A percentile compares a stretch with the other conserved stretches of the same genome.
Conservation (phyloP, 2,888 invertebrate genomes). For the Gymnocheta viridis region DNA sequence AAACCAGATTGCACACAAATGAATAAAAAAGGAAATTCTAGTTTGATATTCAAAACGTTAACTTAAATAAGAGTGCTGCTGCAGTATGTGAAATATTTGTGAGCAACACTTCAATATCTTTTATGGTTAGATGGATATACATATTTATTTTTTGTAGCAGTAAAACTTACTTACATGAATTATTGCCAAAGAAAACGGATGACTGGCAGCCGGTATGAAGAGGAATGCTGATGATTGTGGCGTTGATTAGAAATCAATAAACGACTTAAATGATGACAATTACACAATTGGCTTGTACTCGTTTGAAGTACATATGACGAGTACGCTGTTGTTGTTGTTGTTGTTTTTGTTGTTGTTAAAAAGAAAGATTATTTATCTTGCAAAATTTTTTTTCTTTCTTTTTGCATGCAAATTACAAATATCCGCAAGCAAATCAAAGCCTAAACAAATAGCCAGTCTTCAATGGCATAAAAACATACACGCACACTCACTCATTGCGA, state of each 20-base stretch:
- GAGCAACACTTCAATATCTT: not conserved
- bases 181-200: constrained; percentile 27
- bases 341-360: constrained; percentile 2
- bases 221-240: constrained; percentile 13
- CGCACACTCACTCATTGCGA: not conserved
- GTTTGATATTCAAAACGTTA: not conserved
- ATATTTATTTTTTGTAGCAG: no score
- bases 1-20: not conserved
- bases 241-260: constrained; percentile 56
- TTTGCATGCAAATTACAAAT: constrained; percentile 67
- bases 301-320: not conserved
- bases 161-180: constrained; percentile 33
- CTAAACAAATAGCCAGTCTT: constrained; percentile 46
- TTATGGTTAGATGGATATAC: no score
- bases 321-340: not conserved
- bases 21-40: not conserved
- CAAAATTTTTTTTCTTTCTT: constrained; percentile 21
- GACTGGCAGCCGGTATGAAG: not conserved
- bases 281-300: constrained; percentile 11
- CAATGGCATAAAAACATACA: constrained; percentile 5
- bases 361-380: constrained; percentile 2
- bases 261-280: constrained; percentile 49
- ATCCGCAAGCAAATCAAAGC: constrained; percentile 63
- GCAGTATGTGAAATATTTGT: not conserved
- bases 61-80: not conserved